A percentile compares a stretch with the other conserved stretches of the same genome.
Evolutionary conservation across 2,797 vertebrate species (phyloP).

Genomic region (Myoxocephalus aenaeus): DNA sequence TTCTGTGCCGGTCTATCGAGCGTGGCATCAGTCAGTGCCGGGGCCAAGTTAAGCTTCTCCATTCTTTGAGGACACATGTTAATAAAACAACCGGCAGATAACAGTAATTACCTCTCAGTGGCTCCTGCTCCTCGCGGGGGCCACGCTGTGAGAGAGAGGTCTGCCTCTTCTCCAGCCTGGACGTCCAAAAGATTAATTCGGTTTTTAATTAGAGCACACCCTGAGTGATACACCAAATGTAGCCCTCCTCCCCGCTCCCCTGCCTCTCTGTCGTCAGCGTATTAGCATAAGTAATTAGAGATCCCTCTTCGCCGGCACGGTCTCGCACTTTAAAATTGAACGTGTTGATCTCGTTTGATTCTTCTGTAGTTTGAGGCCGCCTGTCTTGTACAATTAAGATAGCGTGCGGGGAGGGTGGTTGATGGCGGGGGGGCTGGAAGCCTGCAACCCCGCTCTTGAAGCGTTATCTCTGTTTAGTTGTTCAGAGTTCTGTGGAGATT

Average conservation of each 20-base stretch:
- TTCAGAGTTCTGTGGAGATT: constrained; percentile 66
- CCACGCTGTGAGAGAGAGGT: constrained; percentile 64
- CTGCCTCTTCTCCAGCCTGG: constrained; percentile 67
- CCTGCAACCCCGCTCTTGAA: constrained; percentile 52
- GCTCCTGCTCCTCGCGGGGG: constrained; percentile 71
- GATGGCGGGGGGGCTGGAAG: constrained; percentile 50
- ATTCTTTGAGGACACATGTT: constrained; percentile 85
- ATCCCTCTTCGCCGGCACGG: constrained; percentile 76
- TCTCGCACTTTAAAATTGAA: constrained; percentile 76
- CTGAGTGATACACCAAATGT: constrained; percentile 71
- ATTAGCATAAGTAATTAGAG: constrained; percentile 87
- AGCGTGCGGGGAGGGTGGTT: constrained; percentile 55
- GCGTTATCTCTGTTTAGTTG: constrained; percentile 73
- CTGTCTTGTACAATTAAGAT: constrained; percentile 86
- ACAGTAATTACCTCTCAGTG: constrained; percentile 85
- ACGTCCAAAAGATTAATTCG: constrained; percentile 80
- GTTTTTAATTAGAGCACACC: constrained; percentile 84
- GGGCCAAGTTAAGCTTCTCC: constrained; percentile 76
- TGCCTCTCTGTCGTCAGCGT: constrained; percentile 52
- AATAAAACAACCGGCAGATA: constrained; percentile 86
- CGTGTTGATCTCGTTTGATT: constrained; percentile 82
- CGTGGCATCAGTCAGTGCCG: constrained; percentile 72
- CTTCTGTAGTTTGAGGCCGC: constrained; percentile 77
- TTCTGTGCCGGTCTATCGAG: constrained; percentile 74
- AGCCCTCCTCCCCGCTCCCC: constrained; percentile 39